phyloP scores from a whole-genome alignment of 2,113 vertebrate species.

The Coptodon bakossiorum region DNA sequence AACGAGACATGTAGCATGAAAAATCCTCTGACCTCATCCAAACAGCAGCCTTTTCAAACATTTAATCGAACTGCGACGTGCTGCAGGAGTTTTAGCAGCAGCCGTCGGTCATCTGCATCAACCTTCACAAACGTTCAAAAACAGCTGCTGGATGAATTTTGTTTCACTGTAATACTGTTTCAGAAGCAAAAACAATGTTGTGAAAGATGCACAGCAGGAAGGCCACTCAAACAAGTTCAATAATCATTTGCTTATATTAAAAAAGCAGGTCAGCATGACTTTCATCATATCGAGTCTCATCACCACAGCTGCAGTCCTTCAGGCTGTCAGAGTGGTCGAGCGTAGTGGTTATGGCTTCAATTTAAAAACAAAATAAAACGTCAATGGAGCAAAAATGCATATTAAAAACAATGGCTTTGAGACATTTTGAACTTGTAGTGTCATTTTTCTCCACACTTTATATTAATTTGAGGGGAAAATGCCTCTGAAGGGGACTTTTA shows the following conservation, averaged over 20 bases:
- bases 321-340: not conserved
- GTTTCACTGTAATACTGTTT: not conserved
- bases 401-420: not conserved
- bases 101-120: not conserved
- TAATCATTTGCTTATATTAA: not conserved
- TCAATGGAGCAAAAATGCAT: not conserved
- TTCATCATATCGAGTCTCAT: not conserved
- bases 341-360: not conserved
- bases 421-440: not conserved
- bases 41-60: not conserved
- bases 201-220: not conserved
- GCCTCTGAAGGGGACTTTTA: not conserved
- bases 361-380: not conserved
- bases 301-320: not conserved
- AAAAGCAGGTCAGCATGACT: not conserved
- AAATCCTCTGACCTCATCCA: not conserved
- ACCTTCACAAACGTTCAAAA: not conserved
- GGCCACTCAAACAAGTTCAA: not conserved
- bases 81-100: not conserved
- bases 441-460: not conserved
- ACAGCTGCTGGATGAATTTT: not conserved
- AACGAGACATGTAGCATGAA: not conserved
- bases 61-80: not conserved
- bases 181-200: not conserved
- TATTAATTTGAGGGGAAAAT: not conserved